These are phyloP conservation scores for Galemys pyrenaicus DNA, from an alignment of 2,113 vertebrate species.

Conservation along the genomic window DNA sequence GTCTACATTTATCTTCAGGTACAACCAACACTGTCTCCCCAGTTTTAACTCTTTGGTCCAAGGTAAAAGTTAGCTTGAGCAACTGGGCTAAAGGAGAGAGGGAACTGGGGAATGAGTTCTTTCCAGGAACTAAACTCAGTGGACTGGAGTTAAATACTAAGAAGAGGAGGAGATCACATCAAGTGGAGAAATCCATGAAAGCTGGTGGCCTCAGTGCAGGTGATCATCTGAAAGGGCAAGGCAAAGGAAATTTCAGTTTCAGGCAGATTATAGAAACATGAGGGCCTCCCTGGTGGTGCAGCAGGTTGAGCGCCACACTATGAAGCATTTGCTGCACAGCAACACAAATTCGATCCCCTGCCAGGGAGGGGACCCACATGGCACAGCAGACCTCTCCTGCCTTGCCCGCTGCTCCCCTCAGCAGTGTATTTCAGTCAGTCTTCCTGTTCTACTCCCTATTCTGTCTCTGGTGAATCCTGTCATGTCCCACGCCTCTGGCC, in stretches of 20 bases:
- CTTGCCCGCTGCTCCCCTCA: too few species aligned
- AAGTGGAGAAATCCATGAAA: not conserved
- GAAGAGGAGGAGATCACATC: not conserved
- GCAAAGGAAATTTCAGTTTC: not conserved
- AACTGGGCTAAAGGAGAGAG: not conserved
- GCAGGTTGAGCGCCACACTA: too few species aligned
- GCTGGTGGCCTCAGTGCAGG: not conserved
- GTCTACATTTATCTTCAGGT: not conserved
- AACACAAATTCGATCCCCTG: too few species aligned
- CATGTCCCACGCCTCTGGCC: too few species aligned
- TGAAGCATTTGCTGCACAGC: too few species aligned
- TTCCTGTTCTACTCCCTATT: too few species aligned
- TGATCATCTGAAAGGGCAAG: not conserved
- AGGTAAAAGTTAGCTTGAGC: not conserved
- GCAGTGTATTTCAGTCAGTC: too few species aligned
- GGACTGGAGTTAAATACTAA: not conserved
- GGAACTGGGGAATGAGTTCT: too few species aligned
- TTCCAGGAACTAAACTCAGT: not conserved
- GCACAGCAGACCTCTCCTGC: too few species aligned
- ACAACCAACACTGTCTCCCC: not conserved
- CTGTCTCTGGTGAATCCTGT: too few species aligned
- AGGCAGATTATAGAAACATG: not conserved
- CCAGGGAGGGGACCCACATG: too few species aligned
- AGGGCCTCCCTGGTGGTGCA: too few species aligned
- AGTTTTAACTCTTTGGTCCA: not conserved